Evolutionary conservation across 2,888 invertebrate genomes (phyloP).

Genomic region (Synanthedon tipuliformis): DNA sequence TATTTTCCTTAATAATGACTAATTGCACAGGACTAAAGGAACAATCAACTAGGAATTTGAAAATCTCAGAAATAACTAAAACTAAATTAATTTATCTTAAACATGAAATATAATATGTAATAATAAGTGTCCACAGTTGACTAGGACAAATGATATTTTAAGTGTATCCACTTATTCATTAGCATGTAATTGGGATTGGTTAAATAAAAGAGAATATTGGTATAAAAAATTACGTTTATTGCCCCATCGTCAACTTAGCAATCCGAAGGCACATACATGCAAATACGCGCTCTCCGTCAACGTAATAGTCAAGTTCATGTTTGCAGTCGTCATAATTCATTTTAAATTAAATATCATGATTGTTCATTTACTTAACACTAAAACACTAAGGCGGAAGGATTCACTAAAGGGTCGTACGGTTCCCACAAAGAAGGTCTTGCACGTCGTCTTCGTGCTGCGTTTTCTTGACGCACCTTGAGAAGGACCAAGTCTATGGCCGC

Average conservation of each 20-base stretch:
- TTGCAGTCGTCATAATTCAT: constrained; percentile 11
- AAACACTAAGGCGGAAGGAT: constrained; percentile 37
- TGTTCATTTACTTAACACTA: constrained; percentile 23
- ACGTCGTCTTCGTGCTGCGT: constrained; percentile 52
- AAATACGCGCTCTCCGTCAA: constrained; percentile 65
- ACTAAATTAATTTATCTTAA: too few relatives aligned
- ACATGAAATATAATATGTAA: too few relatives aligned
- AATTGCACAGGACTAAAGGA: too few relatives aligned
- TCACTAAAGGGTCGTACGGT: constrained; percentile 57
- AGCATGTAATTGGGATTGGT: background rate
- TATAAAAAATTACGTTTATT: constrained; percentile 65
- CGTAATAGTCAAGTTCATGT: constrained; percentile 34
- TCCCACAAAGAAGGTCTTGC: constrained; percentile 35
- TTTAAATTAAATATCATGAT: constrained; percentile 19
- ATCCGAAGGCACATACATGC: constrained; percentile 65
- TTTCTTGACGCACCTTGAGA: constrained; percentile 71
- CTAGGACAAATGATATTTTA: too few relatives aligned
- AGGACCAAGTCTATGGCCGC: constrained; percentile 91
- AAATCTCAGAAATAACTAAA: too few relatives aligned
- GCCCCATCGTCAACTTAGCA: constrained; percentile 35
- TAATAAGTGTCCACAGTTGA: too few relatives aligned
- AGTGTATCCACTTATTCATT: too few relatives aligned
- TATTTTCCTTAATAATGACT: too few relatives aligned
- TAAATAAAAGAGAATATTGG: too few relatives aligned
- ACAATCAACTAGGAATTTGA: too few relatives aligned